These are phyloP conservation scores for Watsonalla binaria DNA, from an alignment of 2,888 invertebrate species.

Conservation along the genomic window DNA sequence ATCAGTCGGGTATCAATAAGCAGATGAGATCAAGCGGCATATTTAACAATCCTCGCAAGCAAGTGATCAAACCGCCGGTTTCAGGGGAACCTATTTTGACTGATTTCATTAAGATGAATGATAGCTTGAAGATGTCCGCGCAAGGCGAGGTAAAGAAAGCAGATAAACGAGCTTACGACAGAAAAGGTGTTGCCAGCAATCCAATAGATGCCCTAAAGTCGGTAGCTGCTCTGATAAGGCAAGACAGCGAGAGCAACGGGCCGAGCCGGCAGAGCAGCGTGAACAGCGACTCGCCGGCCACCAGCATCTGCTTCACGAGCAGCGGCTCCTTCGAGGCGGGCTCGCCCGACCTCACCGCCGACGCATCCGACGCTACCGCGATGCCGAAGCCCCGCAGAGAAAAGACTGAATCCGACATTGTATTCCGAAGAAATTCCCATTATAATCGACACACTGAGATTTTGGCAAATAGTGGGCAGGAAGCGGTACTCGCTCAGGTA, in stretches of 20 bases:
- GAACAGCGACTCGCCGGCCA: conserved; percentile 66
- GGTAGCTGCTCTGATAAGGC: conserved; percentile 64
- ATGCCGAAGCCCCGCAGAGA: conserved; percentile 86
- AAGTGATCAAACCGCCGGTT: conserved; percentile 60
- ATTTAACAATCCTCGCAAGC: conserved; percentile 82
- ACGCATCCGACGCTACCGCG: conserved; percentile 48
- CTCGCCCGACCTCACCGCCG: conserved; percentile 60
- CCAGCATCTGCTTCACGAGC: conserved; percentile 59
- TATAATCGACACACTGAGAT: conserved; percentile 67
- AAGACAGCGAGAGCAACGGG: conserved; percentile 56
- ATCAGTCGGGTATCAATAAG: conserved; percentile 62
- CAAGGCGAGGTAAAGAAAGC: conserved; percentile 58
- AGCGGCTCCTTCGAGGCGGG: conserved; percentile 56
- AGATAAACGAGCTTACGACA: conserved; percentile 42
- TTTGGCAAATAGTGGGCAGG: conserved; percentile 66
- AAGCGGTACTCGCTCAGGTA: conserved; percentile 78
- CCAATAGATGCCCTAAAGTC: conserved; percentile 68
- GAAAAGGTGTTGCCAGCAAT: conserved; percentile 46
- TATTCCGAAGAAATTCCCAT: conserved; percentile 81
- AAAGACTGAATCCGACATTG: conserved; percentile 93
- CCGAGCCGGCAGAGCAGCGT: conserved; percentile 65
- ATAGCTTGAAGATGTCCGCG: conserved; percentile 68
- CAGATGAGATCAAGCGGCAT: conserved; percentile 83
- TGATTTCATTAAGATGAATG: conserved; percentile 81
- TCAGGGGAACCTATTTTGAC: conserved; percentile 84